Percentiles rank a stretch among this genome's conserved stretches.
Evolutionary conservation across 2,888 invertebrate species (phyloP).

Genomic region (Cephus nigrinus): DNA sequence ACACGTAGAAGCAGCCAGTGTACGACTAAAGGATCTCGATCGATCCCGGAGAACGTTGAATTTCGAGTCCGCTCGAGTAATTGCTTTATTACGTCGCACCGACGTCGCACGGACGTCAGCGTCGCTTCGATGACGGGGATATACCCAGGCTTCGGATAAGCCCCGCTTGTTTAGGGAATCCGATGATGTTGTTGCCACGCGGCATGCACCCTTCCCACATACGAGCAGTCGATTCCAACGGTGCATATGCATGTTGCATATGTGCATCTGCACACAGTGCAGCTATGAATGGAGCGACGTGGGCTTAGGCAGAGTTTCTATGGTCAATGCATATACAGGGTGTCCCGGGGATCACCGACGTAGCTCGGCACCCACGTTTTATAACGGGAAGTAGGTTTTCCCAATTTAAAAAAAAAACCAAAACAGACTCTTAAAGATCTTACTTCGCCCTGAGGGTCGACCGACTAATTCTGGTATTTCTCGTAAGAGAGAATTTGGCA

Average conservation of each 20-base stretch:
- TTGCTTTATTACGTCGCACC: slow-evolving; percentile 50
- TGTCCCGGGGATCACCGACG: neutral
- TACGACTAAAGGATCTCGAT: neutral
- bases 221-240: neutral
- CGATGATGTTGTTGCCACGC: slow-evolving; percentile 49
- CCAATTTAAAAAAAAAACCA: neutral
- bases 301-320: neutral
- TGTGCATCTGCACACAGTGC: neutral
- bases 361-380: neutral
- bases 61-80: slow-evolving; percentile 35
- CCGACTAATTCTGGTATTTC: neutral
- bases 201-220: slow-evolving; percentile 2
- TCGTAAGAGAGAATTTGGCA: neutral
- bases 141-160: slow-evolving; percentile 30
- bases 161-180: slow-evolving; percentile 49
- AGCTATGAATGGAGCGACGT: neutral
- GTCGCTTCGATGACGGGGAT: slow-evolving; percentile 38
- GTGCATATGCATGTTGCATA: neutral
- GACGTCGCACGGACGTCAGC: slow-evolving; percentile 39
- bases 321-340: neutral
- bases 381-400: neutral
- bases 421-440: neutral
- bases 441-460: too few relatives aligned
- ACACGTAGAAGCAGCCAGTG: neutral
- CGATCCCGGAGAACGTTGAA: neutral